Percentiles rank a stretch among this genome's conserved stretches.
Conservation (phyloP, 1,140 invertebrate species). For the Magallana ariakensis region DNA sequence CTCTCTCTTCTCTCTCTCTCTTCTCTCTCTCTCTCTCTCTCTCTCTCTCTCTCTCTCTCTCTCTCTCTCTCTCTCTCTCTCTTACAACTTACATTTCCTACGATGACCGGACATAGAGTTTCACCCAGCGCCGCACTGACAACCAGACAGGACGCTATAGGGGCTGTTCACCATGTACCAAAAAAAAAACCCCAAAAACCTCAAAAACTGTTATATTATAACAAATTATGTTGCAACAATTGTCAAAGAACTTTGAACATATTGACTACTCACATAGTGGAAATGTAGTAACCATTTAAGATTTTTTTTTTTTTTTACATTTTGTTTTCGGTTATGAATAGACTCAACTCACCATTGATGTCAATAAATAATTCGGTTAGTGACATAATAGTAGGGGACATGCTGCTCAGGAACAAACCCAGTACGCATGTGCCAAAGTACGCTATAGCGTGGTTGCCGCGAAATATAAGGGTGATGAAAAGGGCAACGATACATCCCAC, state of each 20-base stretch:
- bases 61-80: too few relatives aligned
- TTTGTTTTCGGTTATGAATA: too few relatives aligned
- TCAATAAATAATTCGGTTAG: slow-evolving; percentile 81
- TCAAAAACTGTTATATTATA: neutral
- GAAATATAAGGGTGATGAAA: slow-evolving; percentile 78
- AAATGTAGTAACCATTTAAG: too few relatives aligned
- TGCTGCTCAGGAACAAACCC: slow-evolving; percentile 81
- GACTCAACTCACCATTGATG: slow-evolving; percentile 79
- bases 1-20: too few relatives aligned
- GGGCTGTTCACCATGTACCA: slow-evolving; percentile 71
- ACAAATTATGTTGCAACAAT: too few relatives aligned
- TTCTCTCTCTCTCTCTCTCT: too few relatives aligned
- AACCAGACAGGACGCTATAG: slow-evolving; percentile 79
- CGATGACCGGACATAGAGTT: slow-evolving; percentile 80
- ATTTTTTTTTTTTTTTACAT: too few relatives aligned
- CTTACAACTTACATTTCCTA: slow-evolving; percentile 80
- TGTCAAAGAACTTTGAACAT: too few relatives aligned
- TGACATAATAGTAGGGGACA: slow-evolving; percentile 81
- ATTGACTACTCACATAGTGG: too few relatives aligned
- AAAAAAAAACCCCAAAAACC: neutral
- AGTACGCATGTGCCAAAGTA: slow-evolving; percentile 80
- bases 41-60: too few relatives aligned
- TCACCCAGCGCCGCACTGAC: slow-evolving; percentile 80
- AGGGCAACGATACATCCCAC: slow-evolving; percentile 78
- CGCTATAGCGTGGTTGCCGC: slow-evolving; percentile 77